Conservation (phyloP, 1,140 invertebrate genomes). For the Oreohelix idahoensis region DNA sequence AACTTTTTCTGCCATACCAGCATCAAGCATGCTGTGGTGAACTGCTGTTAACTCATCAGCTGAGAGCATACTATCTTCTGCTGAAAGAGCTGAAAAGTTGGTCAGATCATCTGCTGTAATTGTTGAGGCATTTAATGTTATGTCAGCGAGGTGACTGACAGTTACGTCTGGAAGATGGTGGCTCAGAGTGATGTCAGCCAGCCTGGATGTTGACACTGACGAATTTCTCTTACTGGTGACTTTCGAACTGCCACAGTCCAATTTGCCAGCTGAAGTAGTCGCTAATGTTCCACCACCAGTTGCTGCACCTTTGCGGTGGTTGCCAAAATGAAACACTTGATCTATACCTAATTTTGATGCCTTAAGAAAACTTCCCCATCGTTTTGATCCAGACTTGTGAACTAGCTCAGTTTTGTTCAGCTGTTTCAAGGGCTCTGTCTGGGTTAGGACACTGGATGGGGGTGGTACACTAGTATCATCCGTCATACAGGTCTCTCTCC, state of each 20-base stretch:
- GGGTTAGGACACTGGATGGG: background rate
- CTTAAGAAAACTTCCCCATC: conserved; percentile 31
- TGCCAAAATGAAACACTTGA: conserved; percentile 27
- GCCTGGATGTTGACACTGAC: conserved; percentile 29
- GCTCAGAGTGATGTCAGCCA: background rate
- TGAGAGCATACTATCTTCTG: conserved; percentile 26
- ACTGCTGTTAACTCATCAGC: background rate
- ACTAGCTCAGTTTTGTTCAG: conserved; percentile 31
- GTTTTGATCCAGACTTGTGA: conserved; percentile 25
- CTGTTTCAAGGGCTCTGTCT: conserved; percentile 29
- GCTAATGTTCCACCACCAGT: background rate
- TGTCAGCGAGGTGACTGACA: conserved; percentile 27
- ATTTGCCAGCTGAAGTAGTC: conserved; percentile 19
- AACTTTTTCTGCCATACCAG: conserved; percentile 5
- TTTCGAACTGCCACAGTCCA: conserved; percentile 14
- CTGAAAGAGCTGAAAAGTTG: conserved; percentile 22
- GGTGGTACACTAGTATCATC: background rate
- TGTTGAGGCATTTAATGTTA: conserved; percentile 18
- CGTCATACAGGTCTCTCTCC: background rate
- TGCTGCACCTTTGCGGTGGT: background rate
- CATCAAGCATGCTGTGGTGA: conserved; percentile 38
- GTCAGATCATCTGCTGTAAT: conserved; percentile 1
- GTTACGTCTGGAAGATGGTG: conserved; percentile 34
- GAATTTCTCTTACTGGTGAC: conserved; percentile 3
- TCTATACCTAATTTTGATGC: conserved; percentile 32